These are phyloP conservation scores for Podabrus alpinus DNA, from an alignment of 2,888 invertebrate genomes.

Conservation along the genomic window DNA sequence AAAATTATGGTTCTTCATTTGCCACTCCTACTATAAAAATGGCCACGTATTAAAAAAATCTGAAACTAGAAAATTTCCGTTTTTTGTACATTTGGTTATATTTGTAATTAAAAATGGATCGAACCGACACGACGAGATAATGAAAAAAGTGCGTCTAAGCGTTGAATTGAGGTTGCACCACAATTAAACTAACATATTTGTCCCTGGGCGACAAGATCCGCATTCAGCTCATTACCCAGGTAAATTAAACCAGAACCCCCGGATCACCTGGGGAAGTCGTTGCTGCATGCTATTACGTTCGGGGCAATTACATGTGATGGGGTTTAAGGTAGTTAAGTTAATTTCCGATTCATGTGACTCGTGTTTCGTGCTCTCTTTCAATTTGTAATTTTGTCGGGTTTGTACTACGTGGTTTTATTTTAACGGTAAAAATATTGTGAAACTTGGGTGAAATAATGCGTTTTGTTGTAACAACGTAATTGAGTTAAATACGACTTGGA, in stretches of 20 bases:
- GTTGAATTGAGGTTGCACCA: constrained; percentile 24
- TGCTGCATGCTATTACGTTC: constrained; percentile 35
- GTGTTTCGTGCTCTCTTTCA: constrained; percentile 24
- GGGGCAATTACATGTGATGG: constrained; percentile 36
- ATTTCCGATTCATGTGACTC: constrained; percentile 32
- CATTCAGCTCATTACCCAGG: constrained; percentile 53
- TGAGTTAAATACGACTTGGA: constrained; percentile 1
- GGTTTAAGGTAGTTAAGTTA: constrained; percentile 30
- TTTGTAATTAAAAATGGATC: neutral
- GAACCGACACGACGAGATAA: too few relatives aligned
- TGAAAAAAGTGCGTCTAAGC: constrained; percentile 23
- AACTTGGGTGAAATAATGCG: neutral
- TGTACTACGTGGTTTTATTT: constrained; percentile 19
- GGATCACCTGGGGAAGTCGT: constrained; percentile 50
- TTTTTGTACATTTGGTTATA: neutral
- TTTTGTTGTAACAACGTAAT: neutral
- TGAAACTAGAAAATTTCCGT: neutral
- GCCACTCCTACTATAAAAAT: neutral
- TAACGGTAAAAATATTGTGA: neutral
- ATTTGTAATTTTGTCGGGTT: constrained; percentile 24
- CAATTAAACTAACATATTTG: constrained; percentile 32
- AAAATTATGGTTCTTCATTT: neutral
- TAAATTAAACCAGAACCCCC: constrained; percentile 41
- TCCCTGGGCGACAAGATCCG: constrained; percentile 33
- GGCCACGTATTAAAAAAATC: neutral